Conservation (phyloP, 2,888 invertebrate genomes). For the Limenitis camilla region DNA sequence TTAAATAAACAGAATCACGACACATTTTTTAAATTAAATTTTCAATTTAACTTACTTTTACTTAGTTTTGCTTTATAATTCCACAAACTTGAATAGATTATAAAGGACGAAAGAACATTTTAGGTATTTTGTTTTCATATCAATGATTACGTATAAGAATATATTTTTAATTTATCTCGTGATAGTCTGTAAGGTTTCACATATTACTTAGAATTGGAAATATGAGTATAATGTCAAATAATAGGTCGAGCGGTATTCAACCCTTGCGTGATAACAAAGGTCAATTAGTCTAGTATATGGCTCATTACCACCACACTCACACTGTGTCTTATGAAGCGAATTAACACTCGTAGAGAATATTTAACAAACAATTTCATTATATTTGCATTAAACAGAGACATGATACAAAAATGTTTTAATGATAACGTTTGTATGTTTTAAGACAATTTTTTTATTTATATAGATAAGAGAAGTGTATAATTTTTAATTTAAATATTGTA, state of each 20-base stretch:
- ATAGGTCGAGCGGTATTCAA: background rate
- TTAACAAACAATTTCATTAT: background rate
- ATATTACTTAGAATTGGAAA: background rate
- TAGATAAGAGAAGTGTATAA: too few species aligned
- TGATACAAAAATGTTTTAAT: too few species aligned
- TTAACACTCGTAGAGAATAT: background rate
- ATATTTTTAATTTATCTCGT: constrained; percentile 7
- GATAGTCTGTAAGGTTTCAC: background rate
- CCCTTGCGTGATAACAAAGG: background rate
- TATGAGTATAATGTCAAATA: background rate
- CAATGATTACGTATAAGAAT: constrained; percentile 1
- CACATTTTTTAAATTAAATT: too few species aligned
- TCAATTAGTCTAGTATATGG: background rate
- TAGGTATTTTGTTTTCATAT: background rate
- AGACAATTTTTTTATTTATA: too few species aligned
- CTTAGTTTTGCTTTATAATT: background rate
- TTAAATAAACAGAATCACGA: too few species aligned
- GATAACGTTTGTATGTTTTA: too few species aligned
- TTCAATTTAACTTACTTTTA: too few species aligned
- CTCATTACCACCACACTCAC: background rate
- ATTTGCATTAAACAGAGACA: too few species aligned
- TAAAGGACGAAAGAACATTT: constrained; percentile 7
- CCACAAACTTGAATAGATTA: background rate
- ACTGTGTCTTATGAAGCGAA: background rate
- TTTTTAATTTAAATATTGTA: too few species aligned